These are phyloP conservation scores for Poeciliopsis paucimaculata DNA, from an alignment of 2,797 vertebrate species.

Conservation along the genomic window DNA sequence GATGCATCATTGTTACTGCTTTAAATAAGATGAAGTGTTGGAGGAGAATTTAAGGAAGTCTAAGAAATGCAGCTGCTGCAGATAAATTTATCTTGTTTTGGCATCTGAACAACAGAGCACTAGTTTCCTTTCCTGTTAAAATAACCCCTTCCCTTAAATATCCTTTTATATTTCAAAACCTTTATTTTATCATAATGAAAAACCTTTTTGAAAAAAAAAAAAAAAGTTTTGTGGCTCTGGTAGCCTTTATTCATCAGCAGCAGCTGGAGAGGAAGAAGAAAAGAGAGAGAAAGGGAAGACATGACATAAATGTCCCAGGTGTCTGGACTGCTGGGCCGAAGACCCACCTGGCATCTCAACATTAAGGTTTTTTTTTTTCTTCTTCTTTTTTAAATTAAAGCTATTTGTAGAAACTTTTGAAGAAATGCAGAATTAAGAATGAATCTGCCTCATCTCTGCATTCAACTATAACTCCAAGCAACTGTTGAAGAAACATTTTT, in stretches of 20 bases:
- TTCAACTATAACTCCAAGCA: neutral
- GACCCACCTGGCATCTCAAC: neutral
- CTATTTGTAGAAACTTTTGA: neutral
- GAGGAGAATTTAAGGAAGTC: constrained; percentile 22
- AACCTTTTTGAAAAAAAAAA: no score
- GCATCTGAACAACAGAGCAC: neutral
- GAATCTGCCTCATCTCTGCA: neutral
- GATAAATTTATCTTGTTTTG: constrained; percentile 28
- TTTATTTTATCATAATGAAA: neutral
- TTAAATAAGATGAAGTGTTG: constrained; percentile 57
- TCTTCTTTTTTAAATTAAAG: neutral
- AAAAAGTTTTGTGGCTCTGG: neutral
- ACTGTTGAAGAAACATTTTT: neutral
- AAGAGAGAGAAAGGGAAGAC: neutral
- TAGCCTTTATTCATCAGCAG: neutral
- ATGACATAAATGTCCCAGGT: neutral
- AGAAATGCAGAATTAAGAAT: neutral
- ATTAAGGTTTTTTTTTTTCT: neutral
- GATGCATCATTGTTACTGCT: constrained; percentile 52
- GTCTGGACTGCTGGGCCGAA: neutral
- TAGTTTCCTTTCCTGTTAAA: neutral
- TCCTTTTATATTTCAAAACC: neutral
- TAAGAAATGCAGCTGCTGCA: constrained; percentile 4
- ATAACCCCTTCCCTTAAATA: neutral
- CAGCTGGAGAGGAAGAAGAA: neutral